Percentiles rank a stretch among this genome's conserved stretches.
Evolutionary conservation across 1,140 invertebrate genomes (phyloP).

Genomic region (Orchestia grillus): DNA sequence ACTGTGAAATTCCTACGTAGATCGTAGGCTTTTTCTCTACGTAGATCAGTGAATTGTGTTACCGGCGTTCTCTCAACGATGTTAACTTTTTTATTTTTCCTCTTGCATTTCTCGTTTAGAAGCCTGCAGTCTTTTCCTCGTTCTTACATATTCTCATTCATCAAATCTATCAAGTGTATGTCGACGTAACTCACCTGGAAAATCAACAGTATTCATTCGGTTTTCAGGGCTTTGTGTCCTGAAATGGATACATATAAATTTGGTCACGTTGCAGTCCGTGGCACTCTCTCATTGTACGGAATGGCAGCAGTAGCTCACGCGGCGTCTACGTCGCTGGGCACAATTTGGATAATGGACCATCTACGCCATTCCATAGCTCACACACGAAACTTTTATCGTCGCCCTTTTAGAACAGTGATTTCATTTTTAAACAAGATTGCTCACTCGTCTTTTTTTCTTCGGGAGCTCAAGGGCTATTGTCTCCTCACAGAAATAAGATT

Average conservation of each 20-base stretch:
- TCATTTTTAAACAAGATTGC: background rate
- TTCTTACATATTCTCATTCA: too few relatives aligned
- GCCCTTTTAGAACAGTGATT: background rate
- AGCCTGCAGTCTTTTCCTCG: background rate
- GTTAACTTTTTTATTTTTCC: background rate
- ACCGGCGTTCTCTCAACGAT: background rate
- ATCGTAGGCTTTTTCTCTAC: too few relatives aligned
- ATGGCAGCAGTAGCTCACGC: background rate
- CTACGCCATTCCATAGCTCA: slow-evolving; percentile 8
- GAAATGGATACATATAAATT: background rate
- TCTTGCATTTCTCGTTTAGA: background rate
- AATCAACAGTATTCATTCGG: background rate
- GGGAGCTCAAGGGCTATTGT: slow-evolving; percentile 20
- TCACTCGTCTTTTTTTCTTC: background rate
- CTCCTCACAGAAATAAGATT: background rate
- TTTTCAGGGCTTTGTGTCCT: background rate
- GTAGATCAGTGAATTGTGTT: too few relatives aligned
- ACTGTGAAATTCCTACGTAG: too few relatives aligned
- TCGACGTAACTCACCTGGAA: background rate
- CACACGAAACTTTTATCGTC: background rate
- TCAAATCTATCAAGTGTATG: too few relatives aligned
- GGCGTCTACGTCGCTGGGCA: background rate
- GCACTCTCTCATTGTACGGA: background rate
- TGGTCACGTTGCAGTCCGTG: background rate
- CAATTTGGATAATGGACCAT: slow-evolving; percentile 26